Evolutionary conservation across 2,113 vertebrate species (phyloP), one percentile per base, ranked within the genome.

Genomic region (Melanotaenia duboulayi): DNA sequence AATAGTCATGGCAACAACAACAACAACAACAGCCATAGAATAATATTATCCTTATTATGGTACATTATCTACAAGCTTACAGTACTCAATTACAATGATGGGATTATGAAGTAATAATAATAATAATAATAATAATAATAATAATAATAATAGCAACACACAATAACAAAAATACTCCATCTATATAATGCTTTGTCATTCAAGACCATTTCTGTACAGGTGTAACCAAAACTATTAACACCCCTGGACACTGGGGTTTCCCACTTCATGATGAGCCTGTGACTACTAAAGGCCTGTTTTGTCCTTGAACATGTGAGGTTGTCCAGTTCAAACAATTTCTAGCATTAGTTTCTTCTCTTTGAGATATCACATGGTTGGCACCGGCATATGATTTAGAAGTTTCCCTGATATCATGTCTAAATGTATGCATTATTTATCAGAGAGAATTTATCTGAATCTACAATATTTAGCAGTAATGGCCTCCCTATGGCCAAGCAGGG

Each of bases 361-460:
- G 48, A 64, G 11, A 28, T 28, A 16, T 69, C 55, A 25, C 22
- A 39, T 4, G 0, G 22, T 50, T 51, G 66, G 39, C n/a, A 5
- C 13, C 4, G 35, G 51, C 46, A 7, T 25, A 13, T 14, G 24
- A 61, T 35, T 48, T 32, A 11, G 10, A 66, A 40, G 50, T 59
- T 58, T 46, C 4, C 0, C 39, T 23, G 48, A 51, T 23, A 25
- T 52, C 32, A 22, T 39, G 10, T 74, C 60, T 60, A 20, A 56
- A 66, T 12, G 6, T 19, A 54, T 84, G 22, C 46, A 72, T 84
- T 70, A 87, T 86, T 85, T 64, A 83, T 74, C 13, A 39, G 24
- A 17, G 24, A 59, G 28, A 13, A 62, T 62, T 54, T 20, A 17
- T 80, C 32, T 63, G 54, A 75, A 52, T 59, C n/a, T 28, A 11